A percentile compares a stretch with the other conserved stretches of the same genome.
phyloP scores from a whole-genome alignment of 2,113 vertebrate species.

The Columba janthina region DNA sequence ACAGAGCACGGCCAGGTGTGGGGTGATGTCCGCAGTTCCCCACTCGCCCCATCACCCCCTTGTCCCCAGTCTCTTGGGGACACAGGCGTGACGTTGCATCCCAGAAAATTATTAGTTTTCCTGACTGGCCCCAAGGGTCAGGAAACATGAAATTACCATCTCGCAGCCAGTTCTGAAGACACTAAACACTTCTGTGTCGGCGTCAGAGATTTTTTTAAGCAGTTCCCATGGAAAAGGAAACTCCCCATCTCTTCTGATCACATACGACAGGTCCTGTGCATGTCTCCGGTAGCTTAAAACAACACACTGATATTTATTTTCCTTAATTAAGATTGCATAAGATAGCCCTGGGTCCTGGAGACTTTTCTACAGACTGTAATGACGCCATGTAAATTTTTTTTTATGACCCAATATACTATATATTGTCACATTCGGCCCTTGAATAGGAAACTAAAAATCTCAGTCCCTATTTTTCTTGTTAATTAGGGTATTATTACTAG shows the following conservation, averaged over 20 bases:
- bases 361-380: constrained; percentile 59
- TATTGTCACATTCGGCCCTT: constrained; percentile 67
- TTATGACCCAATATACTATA: constrained; percentile 57
- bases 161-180: constrained; percentile 16
- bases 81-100: constrained; percentile 46
- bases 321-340: constrained; percentile 68
- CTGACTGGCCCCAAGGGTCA: constrained; percentile 59
- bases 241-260: constrained; percentile 56
- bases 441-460: constrained; percentile 52
- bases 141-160: constrained; percentile 74
- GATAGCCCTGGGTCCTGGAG: constrained; percentile 62
- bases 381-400: constrained; percentile 68
- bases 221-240: constrained; percentile 66
- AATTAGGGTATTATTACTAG: constrained; percentile 55
- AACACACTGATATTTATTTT: constrained; percentile 59
- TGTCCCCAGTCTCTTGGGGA: not conserved
- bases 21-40: not conserved
- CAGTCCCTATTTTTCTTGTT: constrained; percentile 59
- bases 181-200: constrained; percentile 11
- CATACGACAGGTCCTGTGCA: constrained; percentile 46
- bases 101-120: constrained; percentile 54
- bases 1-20: not conserved
- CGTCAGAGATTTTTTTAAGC: not conserved
- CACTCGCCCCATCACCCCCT: not conserved
- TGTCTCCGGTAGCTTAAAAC: constrained; percentile 65